Evolutionary conservation across 2,113 vertebrate species (phyloP), one percentile per base, ranked within the genome.

Genomic region (Sapajus apella): DNA sequence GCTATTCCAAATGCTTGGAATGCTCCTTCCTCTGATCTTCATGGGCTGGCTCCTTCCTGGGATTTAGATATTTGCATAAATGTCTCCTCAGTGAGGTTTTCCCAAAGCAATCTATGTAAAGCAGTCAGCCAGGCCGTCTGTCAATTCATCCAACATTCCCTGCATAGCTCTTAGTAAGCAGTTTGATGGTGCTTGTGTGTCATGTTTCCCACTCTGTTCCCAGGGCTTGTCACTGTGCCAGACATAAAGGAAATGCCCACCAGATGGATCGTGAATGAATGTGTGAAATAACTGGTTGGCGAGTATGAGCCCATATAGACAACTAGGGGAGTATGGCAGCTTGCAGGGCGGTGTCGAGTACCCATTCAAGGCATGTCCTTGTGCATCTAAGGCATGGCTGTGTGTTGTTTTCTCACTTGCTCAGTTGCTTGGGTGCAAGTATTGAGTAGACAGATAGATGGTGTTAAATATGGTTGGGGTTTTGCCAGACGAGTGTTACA

Each of bases 181-280:
- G 37, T 79, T 72, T 80, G 70, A 52, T 84, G 84, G 47, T 90
- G 61, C 55, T 66, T 88, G 20, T 32, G 8, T 84, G 72, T 70
- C 84, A 40, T 84, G 61, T 92, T 75, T 76, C 32, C 64, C 64
- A 32, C 14, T 80, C 40, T 55, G 27, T 68, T 85, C 82, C 40
- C 20, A 77, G 61, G 6, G 55, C 25, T 45, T 50, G 13, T 90
- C 37, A 55, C 76, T 88, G 35, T 27, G 32, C 43, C 47, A 96
- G 45, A 87, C 55, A 79, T 30, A 94, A 87, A 91, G 32, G 45
- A 87, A 93, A 95, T 56, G 89, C 27, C 86, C 75, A 87, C 3
- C 61, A 94, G 94, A 52, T 91, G 77, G 5, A 66, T 85, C 30
- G n/a, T 80, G 76, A 66, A 37, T 89, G 12, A 68, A 87, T 66